These are phyloP conservation scores for Pterostichus madidus DNA, from an alignment of 2,888 invertebrate genomes.

Conservation along the genomic window DNA sequence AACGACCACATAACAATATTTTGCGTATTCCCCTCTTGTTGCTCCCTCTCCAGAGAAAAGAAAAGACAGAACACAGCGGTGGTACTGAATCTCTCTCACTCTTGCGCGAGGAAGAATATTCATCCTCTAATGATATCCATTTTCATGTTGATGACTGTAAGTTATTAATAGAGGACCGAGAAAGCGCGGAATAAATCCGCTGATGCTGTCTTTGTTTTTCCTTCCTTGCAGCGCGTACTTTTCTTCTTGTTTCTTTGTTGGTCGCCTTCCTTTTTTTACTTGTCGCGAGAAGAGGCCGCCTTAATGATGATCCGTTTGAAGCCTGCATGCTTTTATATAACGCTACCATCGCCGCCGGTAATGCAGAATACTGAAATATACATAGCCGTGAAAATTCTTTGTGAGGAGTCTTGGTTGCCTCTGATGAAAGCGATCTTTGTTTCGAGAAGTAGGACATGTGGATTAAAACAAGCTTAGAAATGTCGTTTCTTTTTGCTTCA, in stretches of 20 bases:
- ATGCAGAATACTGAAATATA: conserved; percentile 64
- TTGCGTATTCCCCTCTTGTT: conserved; percentile 54
- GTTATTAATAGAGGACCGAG: conserved; percentile 65
- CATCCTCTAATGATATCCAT: conserved; percentile 65
- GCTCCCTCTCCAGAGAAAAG: conserved; percentile 30
- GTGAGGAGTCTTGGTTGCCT: conserved; percentile 18
- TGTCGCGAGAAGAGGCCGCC: conserved; percentile 64
- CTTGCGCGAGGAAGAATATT: conserved; percentile 17
- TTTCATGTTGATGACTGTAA: conserved; percentile 67
- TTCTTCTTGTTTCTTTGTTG: conserved; percentile 58
- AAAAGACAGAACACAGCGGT: not conserved
- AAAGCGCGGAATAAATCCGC: conserved; percentile 58
- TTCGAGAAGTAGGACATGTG: conserved; percentile 14
- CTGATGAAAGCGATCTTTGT: conserved; percentile 50
- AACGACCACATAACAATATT: conserved; percentile 67
- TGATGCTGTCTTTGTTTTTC: conserved; percentile 50
- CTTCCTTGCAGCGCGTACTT: conserved; percentile 16
- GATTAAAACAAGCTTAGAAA: not conserved
- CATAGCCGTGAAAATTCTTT: conserved; percentile 59
- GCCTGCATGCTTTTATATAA: conserved; percentile 58
- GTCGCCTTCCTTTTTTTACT: conserved; percentile 63
- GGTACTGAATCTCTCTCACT: conserved; percentile 9
- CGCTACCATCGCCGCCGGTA: conserved; percentile 57
- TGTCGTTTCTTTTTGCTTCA: conserved; percentile 6
- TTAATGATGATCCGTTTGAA: conserved; percentile 67